A percentile compares a stretch with the other conserved stretches of the same genome.
Conservation (phyloP, 2,113 vertebrate genomes). For the Cygnus buccinator region DNA sequence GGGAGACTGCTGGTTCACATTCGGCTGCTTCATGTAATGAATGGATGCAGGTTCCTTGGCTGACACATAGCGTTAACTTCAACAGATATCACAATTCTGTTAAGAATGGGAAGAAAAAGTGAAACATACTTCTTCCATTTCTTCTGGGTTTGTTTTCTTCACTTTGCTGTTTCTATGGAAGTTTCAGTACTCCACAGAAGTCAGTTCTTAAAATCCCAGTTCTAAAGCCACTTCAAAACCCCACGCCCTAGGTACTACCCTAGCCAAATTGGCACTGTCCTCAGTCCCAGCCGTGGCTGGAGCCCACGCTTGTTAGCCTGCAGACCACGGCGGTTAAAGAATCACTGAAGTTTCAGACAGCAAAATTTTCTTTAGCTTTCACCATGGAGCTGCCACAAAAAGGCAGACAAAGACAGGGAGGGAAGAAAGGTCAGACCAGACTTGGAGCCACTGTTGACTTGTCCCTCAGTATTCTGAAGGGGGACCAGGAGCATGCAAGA, state of each 20-base stretch:
- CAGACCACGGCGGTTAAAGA: not conserved
- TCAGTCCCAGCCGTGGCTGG: not conserved
- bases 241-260: not conserved
- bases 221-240: not conserved
- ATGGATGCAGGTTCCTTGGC: not conserved
- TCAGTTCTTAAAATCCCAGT: not conserved
- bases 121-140: not conserved
- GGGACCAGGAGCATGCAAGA: not conserved
- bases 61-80: not conserved
- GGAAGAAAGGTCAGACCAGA: not conserved
- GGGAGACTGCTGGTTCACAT: not conserved
- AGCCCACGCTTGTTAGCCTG: not conserved
- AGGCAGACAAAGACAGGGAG: not conserved
- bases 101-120: not conserved
- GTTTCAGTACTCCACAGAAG: not conserved
- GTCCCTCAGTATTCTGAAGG: not conserved
- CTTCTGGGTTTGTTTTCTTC: not conserved
- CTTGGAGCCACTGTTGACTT: not conserved
- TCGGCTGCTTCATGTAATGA: not conserved
- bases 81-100: not conserved
- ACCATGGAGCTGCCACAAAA: not conserved
- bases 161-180: not conserved
- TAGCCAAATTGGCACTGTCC: accelerated
- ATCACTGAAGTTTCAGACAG: not conserved
- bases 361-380: not conserved